Conservation (phyloP, 1,140 invertebrate genomes). For the Phenacoccus solenopsis region DNA sequence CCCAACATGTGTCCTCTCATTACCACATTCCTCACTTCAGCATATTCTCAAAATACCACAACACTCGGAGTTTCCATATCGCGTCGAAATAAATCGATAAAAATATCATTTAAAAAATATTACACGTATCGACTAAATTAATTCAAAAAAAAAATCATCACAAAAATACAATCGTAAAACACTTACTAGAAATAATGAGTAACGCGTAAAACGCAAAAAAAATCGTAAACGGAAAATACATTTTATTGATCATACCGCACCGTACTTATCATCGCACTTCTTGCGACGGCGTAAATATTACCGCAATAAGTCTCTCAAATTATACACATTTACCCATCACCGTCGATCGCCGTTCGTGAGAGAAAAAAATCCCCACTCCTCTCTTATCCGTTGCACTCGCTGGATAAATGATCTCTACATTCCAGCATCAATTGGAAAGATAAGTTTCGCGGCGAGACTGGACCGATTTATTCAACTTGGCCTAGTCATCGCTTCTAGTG, state of each 20-base stretch:
- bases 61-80: too few species aligned
- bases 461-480: constrained; percentile 9
- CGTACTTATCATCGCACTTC: background rate
- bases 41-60: background rate
- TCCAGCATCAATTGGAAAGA: background rate
- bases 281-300: background rate
- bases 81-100: background rate
- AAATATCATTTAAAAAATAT: background rate
- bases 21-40: background rate
- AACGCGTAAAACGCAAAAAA: background rate
- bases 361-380: background rate
- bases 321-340: background rate
- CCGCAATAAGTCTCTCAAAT: background rate
- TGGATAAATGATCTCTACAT: constrained; percentile 2
- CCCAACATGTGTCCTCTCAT: background rate
- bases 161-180: background rate
- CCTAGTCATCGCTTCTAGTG: constrained; percentile 8
- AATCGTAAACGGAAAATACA: background rate
- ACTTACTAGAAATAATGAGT: background rate
- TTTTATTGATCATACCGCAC: background rate
- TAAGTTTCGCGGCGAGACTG: background rate
- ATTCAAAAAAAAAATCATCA: background rate
- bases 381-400: background rate
- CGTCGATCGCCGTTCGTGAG: background rate
- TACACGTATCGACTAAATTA: background rate